Evolutionary conservation across 2,797 vertebrate species (phyloP).

Genomic region (Chaetophractus vellerosus): DNA sequence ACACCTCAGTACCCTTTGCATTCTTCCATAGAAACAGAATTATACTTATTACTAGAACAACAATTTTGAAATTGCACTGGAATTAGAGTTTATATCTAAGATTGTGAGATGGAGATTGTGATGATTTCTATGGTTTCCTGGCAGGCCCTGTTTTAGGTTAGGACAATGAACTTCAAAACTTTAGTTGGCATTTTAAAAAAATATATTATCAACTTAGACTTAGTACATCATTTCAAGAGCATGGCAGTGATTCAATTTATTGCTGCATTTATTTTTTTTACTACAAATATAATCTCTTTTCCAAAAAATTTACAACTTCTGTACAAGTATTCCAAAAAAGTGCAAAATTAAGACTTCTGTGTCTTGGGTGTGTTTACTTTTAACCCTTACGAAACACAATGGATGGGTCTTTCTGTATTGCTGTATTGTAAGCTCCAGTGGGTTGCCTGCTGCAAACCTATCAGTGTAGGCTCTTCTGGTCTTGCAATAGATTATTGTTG

Average conservation of each 20-base stretch:
- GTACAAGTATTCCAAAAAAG: slow-evolving; percentile 93
- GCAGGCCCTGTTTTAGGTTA: slow-evolving; percentile 80
- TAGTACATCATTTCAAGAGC: slow-evolving; percentile 88
- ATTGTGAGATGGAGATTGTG: slow-evolving; percentile 67
- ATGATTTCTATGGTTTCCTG: background rate
- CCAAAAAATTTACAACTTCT: slow-evolving; percentile 90
- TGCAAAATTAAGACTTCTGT: slow-evolving; percentile 92
- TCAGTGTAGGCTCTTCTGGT: background rate
- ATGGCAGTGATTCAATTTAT: slow-evolving; percentile 89
- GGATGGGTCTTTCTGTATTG: slow-evolving; percentile 79
- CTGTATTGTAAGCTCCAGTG: slow-evolving; percentile 53
- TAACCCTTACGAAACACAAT: background rate
- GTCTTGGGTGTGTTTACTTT: background rate
- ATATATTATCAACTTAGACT: slow-evolving; percentile 89
- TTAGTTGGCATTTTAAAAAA: slow-evolving; percentile 84
- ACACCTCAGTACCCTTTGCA: slow-evolving; percentile 69
- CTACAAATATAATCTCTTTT: slow-evolving; percentile 92
- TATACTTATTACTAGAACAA: slow-evolving; percentile 62
- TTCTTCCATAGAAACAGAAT: slow-evolving; percentile 65
- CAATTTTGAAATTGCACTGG: slow-evolving; percentile 79
- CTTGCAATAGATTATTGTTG: background rate
- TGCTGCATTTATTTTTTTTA: slow-evolving; percentile 87
- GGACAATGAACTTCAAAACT: slow-evolving; percentile 84
- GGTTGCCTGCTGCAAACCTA: background rate
- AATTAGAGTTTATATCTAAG: slow-evolving; percentile 58